Evolutionary conservation across 2,888 invertebrate genomes (phyloP).

Genomic region (Drosophila limbata): DNA sequence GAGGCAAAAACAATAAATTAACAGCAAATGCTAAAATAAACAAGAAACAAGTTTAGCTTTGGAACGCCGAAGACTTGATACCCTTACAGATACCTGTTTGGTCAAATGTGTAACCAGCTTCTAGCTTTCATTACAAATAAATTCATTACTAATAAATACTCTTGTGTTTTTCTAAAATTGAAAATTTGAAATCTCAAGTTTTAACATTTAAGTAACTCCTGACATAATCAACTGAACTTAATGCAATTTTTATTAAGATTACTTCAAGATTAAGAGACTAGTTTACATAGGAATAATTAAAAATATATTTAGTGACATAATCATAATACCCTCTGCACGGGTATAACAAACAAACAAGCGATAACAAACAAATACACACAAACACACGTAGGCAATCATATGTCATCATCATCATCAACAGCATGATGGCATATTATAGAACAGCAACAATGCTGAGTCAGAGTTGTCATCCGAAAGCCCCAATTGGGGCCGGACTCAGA

Average conservation of each 20-base stretch:
- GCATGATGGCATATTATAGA: slow-evolving; percentile 55
- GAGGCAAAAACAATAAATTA: slow-evolving; percentile 51
- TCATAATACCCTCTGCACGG: background rate
- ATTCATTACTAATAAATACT: too few relatives aligned
- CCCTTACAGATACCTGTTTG: background rate
- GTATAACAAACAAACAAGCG: slow-evolving; percentile 55
- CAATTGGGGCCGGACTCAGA: slow-evolving; percentile 52
- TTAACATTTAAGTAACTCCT: too few relatives aligned
- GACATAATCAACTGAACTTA: too few relatives aligned
- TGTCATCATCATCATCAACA: slow-evolving; percentile 48
- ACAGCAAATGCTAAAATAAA: slow-evolving; percentile 45
- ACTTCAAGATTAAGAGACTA: too few relatives aligned
- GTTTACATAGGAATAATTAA: too few relatives aligned
- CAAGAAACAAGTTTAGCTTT: slow-evolving; percentile 13
- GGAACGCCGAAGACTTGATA: background rate
- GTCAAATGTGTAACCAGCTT: too few relatives aligned
- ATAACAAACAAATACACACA: slow-evolving; percentile 48
- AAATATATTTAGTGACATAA: background rate
- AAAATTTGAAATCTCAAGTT: too few relatives aligned
- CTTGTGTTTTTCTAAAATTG: too few relatives aligned
- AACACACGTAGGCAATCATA: slow-evolving; percentile 45
- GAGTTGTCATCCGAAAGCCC: slow-evolving; percentile 65
- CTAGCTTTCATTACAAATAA: too few relatives aligned
- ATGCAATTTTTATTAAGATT: too few relatives aligned
- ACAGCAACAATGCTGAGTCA: slow-evolving; percentile 62